Percentiles rank a stretch among this genome's conserved stretches.
Conservation (phyloP, 2,113 vertebrate species). For the Baryphthengus martii region DNA sequence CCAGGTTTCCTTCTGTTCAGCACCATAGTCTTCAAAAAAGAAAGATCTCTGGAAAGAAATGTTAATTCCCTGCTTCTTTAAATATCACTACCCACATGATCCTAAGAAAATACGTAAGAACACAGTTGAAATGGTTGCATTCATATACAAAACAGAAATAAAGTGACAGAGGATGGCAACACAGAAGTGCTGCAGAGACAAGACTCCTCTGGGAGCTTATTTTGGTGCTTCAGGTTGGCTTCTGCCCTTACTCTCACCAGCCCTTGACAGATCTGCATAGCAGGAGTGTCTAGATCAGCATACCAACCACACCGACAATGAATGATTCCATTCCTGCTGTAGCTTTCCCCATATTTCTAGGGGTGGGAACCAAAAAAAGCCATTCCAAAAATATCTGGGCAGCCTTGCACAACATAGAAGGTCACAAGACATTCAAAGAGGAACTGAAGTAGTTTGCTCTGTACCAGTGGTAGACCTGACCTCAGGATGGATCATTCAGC, state of each 20-base stretch:
- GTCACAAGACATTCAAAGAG: neutral
- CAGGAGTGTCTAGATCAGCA: neutral
- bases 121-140: neutral
- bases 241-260: neutral
- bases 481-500: neutral
- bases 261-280: neutral
- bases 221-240: neutral
- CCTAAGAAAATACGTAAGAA: neutral
- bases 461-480: accelerated
- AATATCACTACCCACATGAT: neutral
- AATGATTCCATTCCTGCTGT: neutral
- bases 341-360: neutral
- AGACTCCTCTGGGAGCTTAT: neutral
- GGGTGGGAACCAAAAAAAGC: neutral
- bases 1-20: neutral
- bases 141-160: neutral
- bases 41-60: neutral
- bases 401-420: neutral
- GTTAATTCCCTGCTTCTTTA: neutral
- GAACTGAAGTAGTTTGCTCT: neutral
- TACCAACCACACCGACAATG: accelerated
- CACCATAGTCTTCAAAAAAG: neutral
- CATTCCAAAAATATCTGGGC: neutral
- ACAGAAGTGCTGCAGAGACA: neutral
- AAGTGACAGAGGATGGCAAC: neutral